These are phyloP conservation scores for Dendrolimus pini DNA, from an alignment of 2,888 invertebrate species.

Conservation along the genomic window DNA sequence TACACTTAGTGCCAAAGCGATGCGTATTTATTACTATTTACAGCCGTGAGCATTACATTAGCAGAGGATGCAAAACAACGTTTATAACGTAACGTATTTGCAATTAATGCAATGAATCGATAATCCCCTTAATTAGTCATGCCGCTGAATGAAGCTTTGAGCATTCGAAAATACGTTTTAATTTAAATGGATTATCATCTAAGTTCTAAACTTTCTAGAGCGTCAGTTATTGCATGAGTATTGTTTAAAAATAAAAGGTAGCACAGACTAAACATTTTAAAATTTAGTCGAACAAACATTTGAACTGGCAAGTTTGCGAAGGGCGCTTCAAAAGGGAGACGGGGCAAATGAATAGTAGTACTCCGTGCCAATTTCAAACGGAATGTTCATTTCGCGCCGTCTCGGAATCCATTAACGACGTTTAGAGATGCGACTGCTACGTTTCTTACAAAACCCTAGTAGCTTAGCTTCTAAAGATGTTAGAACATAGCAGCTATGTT, in stretches of 20 bases:
- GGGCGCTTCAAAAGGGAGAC: slow-evolving; percentile 3
- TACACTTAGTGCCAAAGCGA: slow-evolving; percentile 33
- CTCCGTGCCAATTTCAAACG: not conserved
- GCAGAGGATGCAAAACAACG: slow-evolving; percentile 20
- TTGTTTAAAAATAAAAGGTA: no score
- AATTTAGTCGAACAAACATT: not conserved
- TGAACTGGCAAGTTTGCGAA: slow-evolving; percentile 2
- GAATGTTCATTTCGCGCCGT: slow-evolving; percentile 25
- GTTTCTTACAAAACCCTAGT: no score
- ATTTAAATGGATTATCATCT: no score
- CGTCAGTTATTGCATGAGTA: no score
- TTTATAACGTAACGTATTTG: not conserved
- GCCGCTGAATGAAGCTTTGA: no score
- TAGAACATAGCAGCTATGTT: no score
- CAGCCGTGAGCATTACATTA: slow-evolving; percentile 20
- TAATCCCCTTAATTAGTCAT: no score
- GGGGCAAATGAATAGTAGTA: not conserved
- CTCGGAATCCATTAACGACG: slow-evolving; percentile 24
- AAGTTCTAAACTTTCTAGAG: no score
- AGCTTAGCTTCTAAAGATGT: no score
- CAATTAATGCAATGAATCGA: no score
- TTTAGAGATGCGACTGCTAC: no score
- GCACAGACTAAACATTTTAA: not conserved
- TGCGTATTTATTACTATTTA: slow-evolving; percentile 36
- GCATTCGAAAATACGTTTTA: no score